phyloP scores from a whole-genome alignment of 1,140 invertebrate genomes.

The Prorops nasuta region DNA sequence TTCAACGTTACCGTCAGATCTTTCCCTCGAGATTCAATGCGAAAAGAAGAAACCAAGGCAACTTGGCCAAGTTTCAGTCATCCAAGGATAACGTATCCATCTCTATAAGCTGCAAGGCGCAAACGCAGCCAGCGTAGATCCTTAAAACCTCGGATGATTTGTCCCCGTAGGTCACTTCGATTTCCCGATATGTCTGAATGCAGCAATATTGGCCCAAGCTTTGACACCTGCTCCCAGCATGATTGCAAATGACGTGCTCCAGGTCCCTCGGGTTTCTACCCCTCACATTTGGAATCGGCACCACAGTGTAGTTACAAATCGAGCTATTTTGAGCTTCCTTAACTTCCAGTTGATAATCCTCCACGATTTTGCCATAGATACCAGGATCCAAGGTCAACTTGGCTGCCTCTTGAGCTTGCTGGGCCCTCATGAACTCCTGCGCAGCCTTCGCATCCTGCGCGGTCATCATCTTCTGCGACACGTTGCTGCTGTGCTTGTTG shows the following conservation, averaged over 20 bases:
- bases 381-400: neutral
- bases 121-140: conserved; percentile 31
- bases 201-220: conserved; percentile 21
- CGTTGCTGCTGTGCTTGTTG: neutral
- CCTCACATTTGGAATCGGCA: conserved; percentile 11
- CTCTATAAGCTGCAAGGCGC: conserved; percentile 4
- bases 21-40: neutral
- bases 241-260: conserved; percentile 28
- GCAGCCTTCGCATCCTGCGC: neutral
- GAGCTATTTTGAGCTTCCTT: conserved; percentile 23
- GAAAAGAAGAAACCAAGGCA: neutral
- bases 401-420: neutral
- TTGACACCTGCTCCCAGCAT: conserved; percentile 18
- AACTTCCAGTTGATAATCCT: conserved; percentile 21
- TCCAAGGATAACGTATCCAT: neutral
- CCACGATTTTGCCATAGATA: neutral
- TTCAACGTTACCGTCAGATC: neutral
- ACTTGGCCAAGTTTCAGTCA: neutral
- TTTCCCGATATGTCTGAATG: conserved; percentile 24
- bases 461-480: neutral
- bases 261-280: conserved; percentile 13
- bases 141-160: conserved; percentile 3
- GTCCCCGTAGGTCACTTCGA: conserved; percentile 18
- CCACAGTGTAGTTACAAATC: conserved; percentile 30
- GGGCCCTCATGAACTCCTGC: neutral